phyloP scores from a whole-genome alignment of 2,797 vertebrate species.

The Dryobates pubescens region DNA sequence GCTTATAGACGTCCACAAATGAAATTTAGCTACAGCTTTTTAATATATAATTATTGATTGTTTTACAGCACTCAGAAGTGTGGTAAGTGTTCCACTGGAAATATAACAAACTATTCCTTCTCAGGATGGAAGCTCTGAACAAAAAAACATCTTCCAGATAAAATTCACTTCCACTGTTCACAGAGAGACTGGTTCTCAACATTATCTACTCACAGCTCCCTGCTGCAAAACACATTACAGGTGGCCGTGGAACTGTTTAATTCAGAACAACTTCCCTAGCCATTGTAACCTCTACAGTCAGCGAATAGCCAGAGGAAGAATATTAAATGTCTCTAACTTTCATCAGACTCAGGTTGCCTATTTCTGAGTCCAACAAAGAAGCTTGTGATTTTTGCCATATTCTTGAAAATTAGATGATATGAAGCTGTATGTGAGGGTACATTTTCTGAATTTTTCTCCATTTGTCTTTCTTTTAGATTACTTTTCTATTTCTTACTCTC shows the following conservation, averaged over 20 bases:
- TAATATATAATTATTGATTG: background rate
- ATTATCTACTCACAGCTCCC: background rate
- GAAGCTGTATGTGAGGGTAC: background rate
- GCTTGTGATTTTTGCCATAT: accelerated
- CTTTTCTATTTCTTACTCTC: background rate
- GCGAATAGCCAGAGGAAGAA: background rate
- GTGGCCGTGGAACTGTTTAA: background rate
- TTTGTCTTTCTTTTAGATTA: background rate
- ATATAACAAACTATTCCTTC: background rate
- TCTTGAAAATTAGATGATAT: background rate
- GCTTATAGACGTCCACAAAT: background rate
- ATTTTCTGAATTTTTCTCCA: background rate
- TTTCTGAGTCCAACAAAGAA: background rate
- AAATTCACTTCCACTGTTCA: background rate
- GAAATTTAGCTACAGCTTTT: background rate
- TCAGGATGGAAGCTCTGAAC: background rate
- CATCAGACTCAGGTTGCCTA: background rate
- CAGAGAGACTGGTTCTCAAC: background rate
- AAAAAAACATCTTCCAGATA: background rate
- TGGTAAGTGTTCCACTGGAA: background rate
- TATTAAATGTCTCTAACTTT: background rate
- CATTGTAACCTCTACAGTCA: background rate
- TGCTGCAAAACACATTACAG: background rate
- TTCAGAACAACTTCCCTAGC: background rate
- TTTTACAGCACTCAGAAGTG: background rate